These are phyloP conservation scores for Alligator sinensis DNA, from an alignment of 2,113 vertebrate species.

Conservation along the genomic window DNA sequence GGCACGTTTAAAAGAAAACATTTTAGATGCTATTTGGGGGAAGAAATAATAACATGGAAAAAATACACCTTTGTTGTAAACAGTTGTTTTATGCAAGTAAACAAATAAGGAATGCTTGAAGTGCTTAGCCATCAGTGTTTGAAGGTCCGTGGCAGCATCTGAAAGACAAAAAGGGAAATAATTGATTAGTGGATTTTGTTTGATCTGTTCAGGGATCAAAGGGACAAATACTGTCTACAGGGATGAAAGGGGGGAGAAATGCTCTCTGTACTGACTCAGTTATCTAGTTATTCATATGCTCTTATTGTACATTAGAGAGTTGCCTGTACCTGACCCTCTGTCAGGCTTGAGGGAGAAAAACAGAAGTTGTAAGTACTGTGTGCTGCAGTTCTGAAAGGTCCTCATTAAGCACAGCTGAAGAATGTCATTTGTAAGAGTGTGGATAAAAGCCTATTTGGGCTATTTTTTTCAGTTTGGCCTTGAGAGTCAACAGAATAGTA, in stretches of 20 bases:
- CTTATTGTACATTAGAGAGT: constrained; percentile 11
- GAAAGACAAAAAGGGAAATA: constrained; percentile 73
- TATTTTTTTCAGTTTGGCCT: background rate
- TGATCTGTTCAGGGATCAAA: constrained; percentile 74
- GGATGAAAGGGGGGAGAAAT: constrained; percentile 67
- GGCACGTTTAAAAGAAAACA: background rate
- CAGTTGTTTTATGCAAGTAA: constrained; percentile 61
- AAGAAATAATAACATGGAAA: constrained; percentile 9
- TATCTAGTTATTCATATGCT: constrained; percentile 66
- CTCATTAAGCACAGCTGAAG: background rate
- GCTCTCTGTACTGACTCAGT: constrained; percentile 53
- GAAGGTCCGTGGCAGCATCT: constrained; percentile 64
- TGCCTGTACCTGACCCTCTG: constrained; percentile 52
- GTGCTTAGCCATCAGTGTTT: constrained; percentile 58
- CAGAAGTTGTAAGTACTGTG: background rate
- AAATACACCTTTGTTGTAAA: constrained; percentile 32
- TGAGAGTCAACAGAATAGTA: background rate
- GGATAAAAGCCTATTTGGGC: background rate
- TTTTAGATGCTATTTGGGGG: background rate
- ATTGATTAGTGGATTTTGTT: constrained; percentile 74
- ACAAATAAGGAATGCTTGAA: constrained; percentile 66
- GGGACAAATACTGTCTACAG: constrained; percentile 71
- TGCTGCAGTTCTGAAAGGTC: background rate
- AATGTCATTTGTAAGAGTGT: background rate
- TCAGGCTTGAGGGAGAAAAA: background rate